phyloP scores from a whole-genome alignment of 2,113 vertebrate genomes.

The Penelope pileata region DNA sequence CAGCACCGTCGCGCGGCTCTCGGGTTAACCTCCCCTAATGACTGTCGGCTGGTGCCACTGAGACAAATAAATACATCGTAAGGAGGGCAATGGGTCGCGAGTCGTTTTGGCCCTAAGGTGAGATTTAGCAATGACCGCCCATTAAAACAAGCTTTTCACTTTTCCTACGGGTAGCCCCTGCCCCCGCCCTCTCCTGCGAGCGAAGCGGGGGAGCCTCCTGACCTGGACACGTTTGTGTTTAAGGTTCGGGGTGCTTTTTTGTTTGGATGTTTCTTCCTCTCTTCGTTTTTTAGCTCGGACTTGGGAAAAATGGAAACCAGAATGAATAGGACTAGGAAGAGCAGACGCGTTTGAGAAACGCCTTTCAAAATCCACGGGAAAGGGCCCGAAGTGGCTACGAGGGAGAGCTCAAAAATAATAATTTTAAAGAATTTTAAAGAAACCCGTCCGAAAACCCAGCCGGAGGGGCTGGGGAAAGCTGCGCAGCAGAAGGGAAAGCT shows the following conservation, averaged over 20 bases:
- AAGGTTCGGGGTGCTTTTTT: background rate
- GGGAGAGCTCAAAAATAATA: background rate
- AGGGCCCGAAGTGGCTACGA: background rate
- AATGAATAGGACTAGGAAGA: background rate
- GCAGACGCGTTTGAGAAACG: background rate
- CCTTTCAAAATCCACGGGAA: background rate
- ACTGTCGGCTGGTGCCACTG: slow-evolving; percentile 65
- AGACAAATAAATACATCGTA: slow-evolving; percentile 69
- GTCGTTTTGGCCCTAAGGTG: slow-evolving; percentile 65
- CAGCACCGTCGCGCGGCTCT: background rate
- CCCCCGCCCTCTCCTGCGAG: background rate
- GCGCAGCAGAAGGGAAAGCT: background rate
- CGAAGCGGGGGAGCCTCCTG: background rate
- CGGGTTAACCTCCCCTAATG: slow-evolving; percentile 16
- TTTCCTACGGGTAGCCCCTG: slow-evolving; percentile 14
- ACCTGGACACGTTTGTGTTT: background rate
- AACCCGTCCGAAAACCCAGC: background rate
- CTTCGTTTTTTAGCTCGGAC: background rate
- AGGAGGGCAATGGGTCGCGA: slow-evolving; percentile 68
- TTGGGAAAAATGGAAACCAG: background rate
- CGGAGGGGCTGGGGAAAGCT: background rate
- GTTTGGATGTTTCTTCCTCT: background rate
- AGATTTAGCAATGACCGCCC: slow-evolving; percentile 60
- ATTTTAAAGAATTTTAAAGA: background rate
- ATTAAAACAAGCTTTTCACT: slow-evolving; percentile 69